Conservation (phyloP, 2,888 invertebrate genomes). For the Pilophorus perplexus region DNA sequence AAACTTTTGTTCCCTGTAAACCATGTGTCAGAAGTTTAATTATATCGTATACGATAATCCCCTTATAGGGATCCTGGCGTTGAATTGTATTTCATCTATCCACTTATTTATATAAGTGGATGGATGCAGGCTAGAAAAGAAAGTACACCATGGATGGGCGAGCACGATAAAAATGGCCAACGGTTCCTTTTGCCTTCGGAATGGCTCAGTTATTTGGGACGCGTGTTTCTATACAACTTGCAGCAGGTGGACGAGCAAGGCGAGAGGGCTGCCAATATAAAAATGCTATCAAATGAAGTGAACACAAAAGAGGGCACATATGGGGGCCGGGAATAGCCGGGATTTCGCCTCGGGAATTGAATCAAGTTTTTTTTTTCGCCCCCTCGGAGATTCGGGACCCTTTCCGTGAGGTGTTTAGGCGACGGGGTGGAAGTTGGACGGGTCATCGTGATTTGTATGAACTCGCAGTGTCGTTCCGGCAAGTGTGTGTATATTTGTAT, state of each 20-base stretch:
- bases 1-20: too few relatives aligned
- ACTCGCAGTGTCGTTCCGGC: background rate
- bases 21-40: too few relatives aligned
- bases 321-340: background rate
- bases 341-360: constrained; percentile 14
- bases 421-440: background rate
- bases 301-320: constrained; percentile 31
- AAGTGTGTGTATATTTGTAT: too few relatives aligned
- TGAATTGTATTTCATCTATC: too few relatives aligned
- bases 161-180: constrained; percentile 11
- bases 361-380: constrained; percentile 3
- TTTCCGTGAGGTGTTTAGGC: constrained; percentile 9
- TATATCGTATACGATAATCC: too few relatives aligned
- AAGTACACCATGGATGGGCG: background rate
- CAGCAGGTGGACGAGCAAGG: constrained; percentile 14
- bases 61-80: too few relatives aligned
- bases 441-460: constrained; percentile 23
- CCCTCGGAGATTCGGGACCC: background rate
- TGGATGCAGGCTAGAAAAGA: too few relatives aligned
- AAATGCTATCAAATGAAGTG: constrained; percentile 36
- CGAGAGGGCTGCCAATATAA: constrained; percentile 31
- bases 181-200: background rate
- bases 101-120: too few relatives aligned
- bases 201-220: constrained; percentile 13
- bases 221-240: constrained; percentile 29